A percentile compares a stretch with the other conserved stretches of the same genome.
phyloP scores from a whole-genome alignment of 2,888 invertebrate genomes.

The Papilio gigon region DNA sequence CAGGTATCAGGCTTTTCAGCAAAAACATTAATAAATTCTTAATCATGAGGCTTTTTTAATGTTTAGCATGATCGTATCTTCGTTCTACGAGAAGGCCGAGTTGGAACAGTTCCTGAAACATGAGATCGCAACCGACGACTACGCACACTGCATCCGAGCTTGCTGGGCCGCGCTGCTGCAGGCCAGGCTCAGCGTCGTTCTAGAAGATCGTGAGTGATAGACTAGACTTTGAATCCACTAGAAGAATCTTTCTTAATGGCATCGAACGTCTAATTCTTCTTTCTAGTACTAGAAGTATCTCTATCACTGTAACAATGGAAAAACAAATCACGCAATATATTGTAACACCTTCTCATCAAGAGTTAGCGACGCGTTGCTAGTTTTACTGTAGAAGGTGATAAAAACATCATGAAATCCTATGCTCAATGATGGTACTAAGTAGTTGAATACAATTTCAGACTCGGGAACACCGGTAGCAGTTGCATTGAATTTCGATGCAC shows the following conservation, averaged over 20 bases:
- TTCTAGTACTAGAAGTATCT: neutral
- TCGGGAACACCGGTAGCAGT: constrained; percentile 83
- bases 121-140: constrained; percentile 86
- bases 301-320: neutral
- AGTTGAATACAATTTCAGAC: constrained; percentile 52
- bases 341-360: too few relatives aligned
- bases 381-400: neutral
- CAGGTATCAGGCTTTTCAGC: neutral
- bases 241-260: too few relatives aligned
- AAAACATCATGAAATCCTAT: neutral
- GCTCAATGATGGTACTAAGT: neutral
- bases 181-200: constrained; percentile 88
- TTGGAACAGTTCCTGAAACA: constrained; percentile 90
- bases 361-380: neutral
- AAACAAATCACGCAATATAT: neutral
- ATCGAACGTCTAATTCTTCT: too few relatives aligned
- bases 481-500: constrained; percentile 90
- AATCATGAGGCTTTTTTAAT: neutral
- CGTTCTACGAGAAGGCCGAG: constrained; percentile 93
- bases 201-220: constrained; percentile 77
- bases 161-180: constrained; percentile 87
- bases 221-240: neutral
- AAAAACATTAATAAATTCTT: neutral
- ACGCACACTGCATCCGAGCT: constrained; percentile 85
- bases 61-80: constrained; percentile 89